phyloP scores from a whole-genome alignment of 2,113 vertebrate species.

The Illadopsis cleaveri region DNA sequence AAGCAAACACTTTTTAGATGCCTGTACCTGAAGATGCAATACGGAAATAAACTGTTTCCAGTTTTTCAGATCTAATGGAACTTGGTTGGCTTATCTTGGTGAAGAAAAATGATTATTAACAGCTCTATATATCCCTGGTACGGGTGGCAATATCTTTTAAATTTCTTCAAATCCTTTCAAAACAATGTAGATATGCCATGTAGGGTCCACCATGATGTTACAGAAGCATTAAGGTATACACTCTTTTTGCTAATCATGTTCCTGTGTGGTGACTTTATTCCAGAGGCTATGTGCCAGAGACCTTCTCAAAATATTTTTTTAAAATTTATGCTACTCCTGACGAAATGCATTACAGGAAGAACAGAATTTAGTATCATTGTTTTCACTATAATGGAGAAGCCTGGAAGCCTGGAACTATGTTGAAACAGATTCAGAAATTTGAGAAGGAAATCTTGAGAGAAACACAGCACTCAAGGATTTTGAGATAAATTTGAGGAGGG shows the following conservation, averaged over 20 bases:
- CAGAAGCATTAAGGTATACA: neutral
- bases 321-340: neutral
- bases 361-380: neutral
- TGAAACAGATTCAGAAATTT: neutral
- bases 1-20: neutral
- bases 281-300: neutral
- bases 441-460: neutral
- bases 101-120: neutral
- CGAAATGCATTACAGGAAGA: neutral
- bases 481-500: neutral
- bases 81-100: neutral
- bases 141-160: accelerated
- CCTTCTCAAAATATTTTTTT: accelerated
- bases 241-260: neutral
- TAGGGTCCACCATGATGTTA: neutral
- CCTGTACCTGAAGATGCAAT: neutral
- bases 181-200: accelerated
- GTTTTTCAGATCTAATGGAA: neutral
- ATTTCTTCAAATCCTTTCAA: neutral
- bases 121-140: accelerated
- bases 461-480: neutral
- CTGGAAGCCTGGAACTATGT: neutral
- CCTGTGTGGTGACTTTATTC: neutral
- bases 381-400: neutral
- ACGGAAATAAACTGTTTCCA: neutral